phyloP scores from a whole-genome alignment of 2,797 vertebrate species.

The Propithecus deckenii region DNA sequence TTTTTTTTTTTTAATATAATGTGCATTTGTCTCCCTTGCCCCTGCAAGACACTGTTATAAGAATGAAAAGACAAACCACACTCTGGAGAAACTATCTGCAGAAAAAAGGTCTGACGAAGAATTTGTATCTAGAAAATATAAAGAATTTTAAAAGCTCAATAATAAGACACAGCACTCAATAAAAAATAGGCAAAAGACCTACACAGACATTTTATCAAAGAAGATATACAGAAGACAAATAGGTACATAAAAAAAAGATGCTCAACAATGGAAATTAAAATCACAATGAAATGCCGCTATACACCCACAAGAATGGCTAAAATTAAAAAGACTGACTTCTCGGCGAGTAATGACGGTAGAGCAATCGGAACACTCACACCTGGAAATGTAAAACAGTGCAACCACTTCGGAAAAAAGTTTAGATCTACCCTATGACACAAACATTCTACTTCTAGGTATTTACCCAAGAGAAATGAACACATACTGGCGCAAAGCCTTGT shows the following conservation, averaged over 20 bases:
- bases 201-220: background rate
- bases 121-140: background rate
- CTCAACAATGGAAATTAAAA: background rate
- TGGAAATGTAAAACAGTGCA: background rate
- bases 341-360: background rate
- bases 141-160: background rate
- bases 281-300: background rate
- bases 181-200: conserved; percentile 8
- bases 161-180: background rate
- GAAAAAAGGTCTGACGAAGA: background rate
- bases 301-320: background rate
- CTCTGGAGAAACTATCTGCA: background rate
- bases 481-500: background rate
- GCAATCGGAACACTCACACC: too few relatives aligned
- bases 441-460: background rate
- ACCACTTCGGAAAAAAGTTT: background rate
- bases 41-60: background rate
- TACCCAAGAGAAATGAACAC: background rate
- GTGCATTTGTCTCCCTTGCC: background rate
- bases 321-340: background rate
- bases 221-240: background rate
- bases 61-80: background rate
- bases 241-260: background rate
- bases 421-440: background rate
- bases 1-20: background rate